Evolutionary conservation across 37 sponge, comb jelly and placozoan species (phyloP), one percentile per base, ranked within the genome.

Genomic region (Axinella damicornis): DNA sequence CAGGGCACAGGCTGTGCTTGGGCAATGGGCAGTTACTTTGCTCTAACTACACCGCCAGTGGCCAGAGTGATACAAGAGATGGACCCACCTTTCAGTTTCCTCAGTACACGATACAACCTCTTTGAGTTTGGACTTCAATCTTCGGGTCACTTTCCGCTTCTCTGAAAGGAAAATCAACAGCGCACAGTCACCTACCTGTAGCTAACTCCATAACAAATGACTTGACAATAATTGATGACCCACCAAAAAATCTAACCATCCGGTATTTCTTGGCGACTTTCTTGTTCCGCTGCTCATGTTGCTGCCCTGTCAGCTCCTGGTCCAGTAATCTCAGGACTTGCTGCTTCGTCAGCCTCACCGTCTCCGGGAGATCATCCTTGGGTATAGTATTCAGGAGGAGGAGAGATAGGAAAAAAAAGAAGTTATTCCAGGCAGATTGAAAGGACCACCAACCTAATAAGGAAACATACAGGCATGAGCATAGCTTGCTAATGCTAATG

Each of bases 221-320:
- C 74, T 53, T 5, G 54, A 38, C 9, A 46, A 46, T 9, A 4
- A 46, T 4, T 46, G 4, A 4, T 46, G 46, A 34, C 86, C 71
- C 37, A 78, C 86, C 86, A 71, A 86, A 86, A 53, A 86, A 86
- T 61, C 78, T 86, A 15, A 86, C 79, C 79, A 77, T 86, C 28
- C 71, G 58, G 63, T 86, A 86, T 53, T 78, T 86, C 22, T 78
- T 86, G 28, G 57, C n/a, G 24, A 86, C 0, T 39, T 86, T 86
- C 63, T 60, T 69, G 22, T 39, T 38, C 18, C 53, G 37, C 21
- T 28, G 36, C 0, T 59, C 71, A 24, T 40, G 36, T 18, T 41
- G 71, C 59, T 70, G 56, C 24, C 78, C 71, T 15, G 17, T 0
- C 20, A 78, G 46, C 40, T 77, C 79, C 22, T 34, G 28, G 2